Evolutionary conservation across 2,113 vertebrate species (phyloP).

Genomic region (Odontophorus gujanensis): DNA sequence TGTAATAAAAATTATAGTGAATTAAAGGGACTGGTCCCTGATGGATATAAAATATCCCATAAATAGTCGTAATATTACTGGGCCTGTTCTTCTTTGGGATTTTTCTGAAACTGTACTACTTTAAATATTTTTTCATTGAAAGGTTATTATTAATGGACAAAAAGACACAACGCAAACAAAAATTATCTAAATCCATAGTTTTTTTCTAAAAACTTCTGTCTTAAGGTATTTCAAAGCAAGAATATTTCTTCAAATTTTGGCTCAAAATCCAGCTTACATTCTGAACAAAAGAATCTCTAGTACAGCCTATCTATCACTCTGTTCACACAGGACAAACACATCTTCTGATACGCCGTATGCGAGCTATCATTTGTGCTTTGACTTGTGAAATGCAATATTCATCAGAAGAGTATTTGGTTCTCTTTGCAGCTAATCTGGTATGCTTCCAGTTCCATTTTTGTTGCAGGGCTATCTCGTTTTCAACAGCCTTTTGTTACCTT

Average conservation of each 20-base stretch:
- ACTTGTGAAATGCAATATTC: background rate
- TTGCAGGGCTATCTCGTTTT: background rate
- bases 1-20: background rate
- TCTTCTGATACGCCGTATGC: background rate
- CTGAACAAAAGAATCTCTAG: background rate
- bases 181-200: background rate
- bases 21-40: background rate
- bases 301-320: slow-evolving; percentile 10
- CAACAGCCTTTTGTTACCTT: background rate
- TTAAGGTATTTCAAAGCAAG: background rate
- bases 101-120: slow-evolving; percentile 2
- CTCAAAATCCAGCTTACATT: slow-evolving; percentile 15
- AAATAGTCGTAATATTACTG: background rate
- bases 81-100: background rate
- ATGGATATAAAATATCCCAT: background rate
- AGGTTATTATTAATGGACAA: background rate
- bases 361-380: background rate
- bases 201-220: background rate
- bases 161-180: background rate
- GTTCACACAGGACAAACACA: background rate
- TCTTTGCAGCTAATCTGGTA: background rate
- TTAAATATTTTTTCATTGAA: background rate
- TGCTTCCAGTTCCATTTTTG: background rate
- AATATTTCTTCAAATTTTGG: slow-evolving; percentile 40
- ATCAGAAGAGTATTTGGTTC: background rate